Evolutionary conservation across 2,113 vertebrate species (phyloP), one percentile per base, ranked within the genome.

Genomic region (Myxocyprinus asiaticus): DNA sequence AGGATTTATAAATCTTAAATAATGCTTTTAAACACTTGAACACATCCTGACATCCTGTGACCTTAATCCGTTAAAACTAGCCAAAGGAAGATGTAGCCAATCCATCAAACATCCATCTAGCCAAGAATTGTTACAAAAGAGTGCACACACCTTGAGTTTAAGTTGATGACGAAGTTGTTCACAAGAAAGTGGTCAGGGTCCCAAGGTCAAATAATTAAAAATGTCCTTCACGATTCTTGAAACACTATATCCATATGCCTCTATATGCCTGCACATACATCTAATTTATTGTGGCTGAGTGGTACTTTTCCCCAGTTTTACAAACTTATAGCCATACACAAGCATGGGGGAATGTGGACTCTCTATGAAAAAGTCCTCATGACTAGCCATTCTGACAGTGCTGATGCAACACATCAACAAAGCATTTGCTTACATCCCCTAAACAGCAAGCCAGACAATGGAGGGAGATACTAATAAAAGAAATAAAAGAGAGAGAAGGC

Each of bases 371-470:
- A 68, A 66, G 65, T 56, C 33, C 67, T 33, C 22, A 1, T 55
- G 72, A 58, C 69, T 62, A 65, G 22, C 72, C 51, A 22, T 67
- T 53, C 74, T 69, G 61, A 81, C 76, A 64, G 22, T 33, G 67
- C 66, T 76, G 75, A 79, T 66, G 77, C 67, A 79, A 84, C 63
- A 56, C 12, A n/a, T 65, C 14, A 79, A 87, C 84, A 88, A 86
- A 82, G 78, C 80, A 77, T 85, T 72, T 85, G 86, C 83, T 33
- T 87, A 85, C 84, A 66, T 67, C 75, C 61, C 61, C 44, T 63
- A 76, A 83, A 81, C 50, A 59, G 77, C 22, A 33, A 33, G 22
- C 22, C 3, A 33, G 22, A 33, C 22, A 33, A 69, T 86, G 85
- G 76, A 80, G 78, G 53, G 17, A n/a, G 33, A 42, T 69, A 43